These are phyloP conservation scores for Tribolium madens DNA, from an alignment of 1,140 invertebrate species.

Conservation along the genomic window DNA sequence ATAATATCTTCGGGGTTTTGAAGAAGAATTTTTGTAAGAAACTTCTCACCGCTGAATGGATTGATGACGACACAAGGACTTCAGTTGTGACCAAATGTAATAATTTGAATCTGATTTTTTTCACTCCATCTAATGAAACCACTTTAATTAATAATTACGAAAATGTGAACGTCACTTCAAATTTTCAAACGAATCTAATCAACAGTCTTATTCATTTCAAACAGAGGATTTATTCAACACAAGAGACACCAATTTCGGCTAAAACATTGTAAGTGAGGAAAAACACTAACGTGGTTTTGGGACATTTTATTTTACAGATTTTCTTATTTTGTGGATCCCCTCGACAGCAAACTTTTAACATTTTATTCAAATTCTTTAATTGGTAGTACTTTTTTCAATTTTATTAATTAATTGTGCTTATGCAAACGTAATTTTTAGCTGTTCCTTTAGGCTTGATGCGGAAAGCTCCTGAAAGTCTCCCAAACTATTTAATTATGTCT, in stretches of 20 bases:
- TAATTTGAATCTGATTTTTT: slow-evolving; percentile 28
- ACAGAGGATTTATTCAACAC: slow-evolving; percentile 6
- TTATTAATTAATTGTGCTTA: too few species aligned
- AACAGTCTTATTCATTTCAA: slow-evolving; percentile 10
- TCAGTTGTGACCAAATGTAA: slow-evolving; percentile 29
- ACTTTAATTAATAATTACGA: slow-evolving; percentile 29
- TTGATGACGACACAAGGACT: slow-evolving; percentile 35
- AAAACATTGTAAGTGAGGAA: slow-evolving; percentile 37
- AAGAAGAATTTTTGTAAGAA: slow-evolving; percentile 35
- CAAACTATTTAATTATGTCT: slow-evolving; percentile 47
- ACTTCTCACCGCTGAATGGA: slow-evolving; percentile 22
- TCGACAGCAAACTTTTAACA: background rate
- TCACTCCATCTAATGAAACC: background rate
- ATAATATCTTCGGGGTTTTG: slow-evolving; percentile 22
- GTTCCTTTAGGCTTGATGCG: slow-evolving; percentile 24
- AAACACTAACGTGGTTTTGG: too few species aligned
- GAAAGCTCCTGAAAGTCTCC: slow-evolving; percentile 26
- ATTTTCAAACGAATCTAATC: slow-evolving; percentile 44
- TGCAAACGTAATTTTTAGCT: background rate
- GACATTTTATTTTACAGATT: slow-evolving; percentile 3
- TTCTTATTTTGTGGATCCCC: slow-evolving; percentile 6
- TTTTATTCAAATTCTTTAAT: background rate
- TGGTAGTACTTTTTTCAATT: background rate
- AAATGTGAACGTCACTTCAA: background rate
- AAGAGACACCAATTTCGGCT: slow-evolving; percentile 16